Conservation (phyloP, 2,113 vertebrate genomes). For the Felis chaus region DNA sequence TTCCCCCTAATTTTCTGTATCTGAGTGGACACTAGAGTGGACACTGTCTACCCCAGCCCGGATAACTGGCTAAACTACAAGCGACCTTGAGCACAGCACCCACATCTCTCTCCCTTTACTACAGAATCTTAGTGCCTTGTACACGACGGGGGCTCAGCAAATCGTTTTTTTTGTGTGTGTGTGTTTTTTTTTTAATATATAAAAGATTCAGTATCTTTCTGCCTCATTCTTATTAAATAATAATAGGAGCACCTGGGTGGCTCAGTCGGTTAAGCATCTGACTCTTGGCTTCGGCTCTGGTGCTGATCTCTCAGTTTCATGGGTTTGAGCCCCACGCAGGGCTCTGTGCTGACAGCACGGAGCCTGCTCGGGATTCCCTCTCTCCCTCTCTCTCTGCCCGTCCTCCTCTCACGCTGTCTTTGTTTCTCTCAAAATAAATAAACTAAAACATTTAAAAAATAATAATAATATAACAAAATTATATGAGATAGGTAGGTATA, state of each 20-base stretch:
- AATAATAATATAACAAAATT: slow-evolving; percentile 3
- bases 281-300: too few species aligned
- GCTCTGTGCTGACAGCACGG: too few species aligned
- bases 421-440: too few species aligned
- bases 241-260: background rate
- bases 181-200: background rate
- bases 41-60: background rate
- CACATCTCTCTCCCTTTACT: background rate
- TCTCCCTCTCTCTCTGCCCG: too few species aligned
- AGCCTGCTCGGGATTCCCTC: too few species aligned
- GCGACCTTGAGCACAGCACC: accelerated
- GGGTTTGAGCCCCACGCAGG: too few species aligned
- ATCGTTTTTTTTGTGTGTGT: background rate
- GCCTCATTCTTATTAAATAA: background rate
- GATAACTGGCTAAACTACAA: background rate
- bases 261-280: too few species aligned
- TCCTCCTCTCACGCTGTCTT: too few species aligned
- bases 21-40: background rate
- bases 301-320: too few species aligned
- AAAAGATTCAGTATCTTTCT: background rate
- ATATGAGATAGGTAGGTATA: background rate
- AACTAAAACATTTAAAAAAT: background rate
- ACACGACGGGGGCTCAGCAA: background rate
- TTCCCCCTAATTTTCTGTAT: background rate
- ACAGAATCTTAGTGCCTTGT: background rate